A percentile compares a stretch with the other conserved stretches of the same genome.
These are phyloP conservation scores for Stegastes partitus DNA, from an alignment of 2,113 vertebrate species.

Conservation along the genomic window DNA sequence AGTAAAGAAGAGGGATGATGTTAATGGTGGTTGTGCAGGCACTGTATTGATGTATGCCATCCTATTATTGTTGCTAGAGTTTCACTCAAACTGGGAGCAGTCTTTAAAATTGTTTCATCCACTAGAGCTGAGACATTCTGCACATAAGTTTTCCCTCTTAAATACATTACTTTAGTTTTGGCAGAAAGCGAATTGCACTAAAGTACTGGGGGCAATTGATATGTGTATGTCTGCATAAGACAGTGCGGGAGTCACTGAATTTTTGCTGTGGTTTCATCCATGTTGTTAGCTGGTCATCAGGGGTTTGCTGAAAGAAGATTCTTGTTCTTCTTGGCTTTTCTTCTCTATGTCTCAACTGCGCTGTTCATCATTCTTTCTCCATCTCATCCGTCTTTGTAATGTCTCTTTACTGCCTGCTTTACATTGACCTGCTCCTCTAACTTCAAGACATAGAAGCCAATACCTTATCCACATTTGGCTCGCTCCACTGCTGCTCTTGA, in stretches of 20 bases:
- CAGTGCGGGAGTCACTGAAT: background rate
- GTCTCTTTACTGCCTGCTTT: background rate
- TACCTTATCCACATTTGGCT: slow-evolving; percentile 47
- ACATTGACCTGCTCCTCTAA: slow-evolving; percentile 5
- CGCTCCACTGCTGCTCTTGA: slow-evolving; percentile 48
- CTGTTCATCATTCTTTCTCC: slow-evolving; percentile 9
- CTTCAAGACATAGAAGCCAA: slow-evolving; percentile 14
- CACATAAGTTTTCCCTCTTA: too few species aligned
- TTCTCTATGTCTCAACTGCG: background rate
- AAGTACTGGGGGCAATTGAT: too few species aligned
- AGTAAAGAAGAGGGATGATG: too few species aligned
- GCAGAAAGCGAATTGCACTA: too few species aligned
- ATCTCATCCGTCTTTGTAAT: slow-evolving; percentile 21
- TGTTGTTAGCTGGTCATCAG: background rate
- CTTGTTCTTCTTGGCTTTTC: background rate
- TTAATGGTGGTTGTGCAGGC: too few species aligned
- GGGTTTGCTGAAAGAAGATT: background rate
- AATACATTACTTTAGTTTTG: too few species aligned
- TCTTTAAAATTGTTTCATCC: too few species aligned
- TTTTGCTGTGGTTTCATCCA: background rate
- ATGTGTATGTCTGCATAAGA: background rate
- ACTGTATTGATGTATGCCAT: too few species aligned
- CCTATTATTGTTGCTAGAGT: too few species aligned
- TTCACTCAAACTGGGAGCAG: too few species aligned
- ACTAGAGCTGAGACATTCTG: too few species aligned